Evolutionary conservation across 2,797 vertebrate species (phyloP).

Genomic region (Macropus fuliginosus): DNA sequence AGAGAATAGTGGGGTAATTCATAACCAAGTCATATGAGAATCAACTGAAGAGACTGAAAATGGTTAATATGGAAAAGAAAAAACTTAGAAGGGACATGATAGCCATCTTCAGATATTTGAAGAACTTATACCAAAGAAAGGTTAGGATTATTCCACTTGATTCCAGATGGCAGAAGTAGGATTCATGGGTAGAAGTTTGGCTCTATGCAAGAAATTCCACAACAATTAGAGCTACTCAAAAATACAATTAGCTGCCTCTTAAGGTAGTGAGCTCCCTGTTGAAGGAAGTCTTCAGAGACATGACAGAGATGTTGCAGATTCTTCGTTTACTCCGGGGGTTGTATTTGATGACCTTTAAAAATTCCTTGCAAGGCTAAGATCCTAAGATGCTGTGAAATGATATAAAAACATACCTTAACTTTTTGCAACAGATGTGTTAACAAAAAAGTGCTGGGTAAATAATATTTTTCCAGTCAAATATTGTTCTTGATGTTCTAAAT

Average conservation of each 20-base stretch:
- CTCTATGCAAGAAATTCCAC: not conserved
- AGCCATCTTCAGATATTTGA: not conserved
- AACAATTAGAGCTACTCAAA: not conserved
- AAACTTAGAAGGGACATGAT: not conserved
- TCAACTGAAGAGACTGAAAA: not conserved
- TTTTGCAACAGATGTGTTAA: slow-evolving; percentile 1
- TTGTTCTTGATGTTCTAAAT: not conserved
- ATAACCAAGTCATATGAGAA: not conserved
- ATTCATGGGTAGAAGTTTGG: not conserved
- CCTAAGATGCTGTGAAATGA: not conserved
- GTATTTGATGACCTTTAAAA: not conserved
- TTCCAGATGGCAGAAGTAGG: not conserved
- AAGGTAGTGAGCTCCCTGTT: not conserved
- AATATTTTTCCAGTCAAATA: slow-evolving; percentile 26
- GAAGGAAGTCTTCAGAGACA: not conserved
- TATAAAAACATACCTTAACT: slow-evolving; percentile 10
- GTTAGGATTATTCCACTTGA: not conserved
- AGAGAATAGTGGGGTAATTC: not conserved
- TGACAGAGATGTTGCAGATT: not conserved
- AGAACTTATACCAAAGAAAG: not conserved
- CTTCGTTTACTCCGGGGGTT: not conserved
- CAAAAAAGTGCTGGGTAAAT: slow-evolving; percentile 41
- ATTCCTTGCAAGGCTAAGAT: not conserved
- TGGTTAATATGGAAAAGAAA: not conserved
- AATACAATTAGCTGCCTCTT: not conserved